These are phyloP conservation scores for Eueides isabella DNA, from an alignment of 1,140 invertebrate species.

Conservation along the genomic window DNA sequence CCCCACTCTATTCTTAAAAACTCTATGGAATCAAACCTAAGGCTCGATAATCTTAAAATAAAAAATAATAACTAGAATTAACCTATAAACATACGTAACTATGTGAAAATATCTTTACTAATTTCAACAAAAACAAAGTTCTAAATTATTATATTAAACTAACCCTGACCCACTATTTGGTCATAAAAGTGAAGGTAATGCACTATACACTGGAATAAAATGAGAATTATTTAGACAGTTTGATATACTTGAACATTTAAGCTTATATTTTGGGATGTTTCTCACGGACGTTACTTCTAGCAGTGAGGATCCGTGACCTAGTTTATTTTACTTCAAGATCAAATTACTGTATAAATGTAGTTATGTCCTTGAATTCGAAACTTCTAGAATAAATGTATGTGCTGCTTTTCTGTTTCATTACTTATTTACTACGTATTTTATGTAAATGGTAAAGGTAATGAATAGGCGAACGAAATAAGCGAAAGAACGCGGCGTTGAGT, in stretches of 20 bases:
- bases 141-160: not conserved
- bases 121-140: not conserved
- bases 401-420: too few relatives aligned
- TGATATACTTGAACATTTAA: slow-evolving; percentile 2
- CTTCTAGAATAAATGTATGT: not conserved
- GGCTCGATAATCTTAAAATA: not conserved
- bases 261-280: not conserved
- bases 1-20: too few relatives aligned
- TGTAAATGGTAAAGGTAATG: too few relatives aligned
- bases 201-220: not conserved
- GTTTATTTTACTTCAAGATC: not conserved
- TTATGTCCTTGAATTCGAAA: not conserved
- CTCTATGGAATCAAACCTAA: not conserved
- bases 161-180: not conserved
- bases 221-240: slow-evolving; percentile 5
- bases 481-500: too few relatives aligned
- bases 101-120: not conserved
- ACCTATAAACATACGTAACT: not conserved
- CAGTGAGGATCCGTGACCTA: not conserved
- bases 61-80: too few relatives aligned
- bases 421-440: too few relatives aligned
- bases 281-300: not conserved
- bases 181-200: not conserved
- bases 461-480: too few relatives aligned
- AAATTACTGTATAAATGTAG: not conserved